Evolutionary conservation across 2,888 invertebrate species (phyloP), one percentile per base, ranked within the genome.

Genomic region (Eristalis intricaria): DNA sequence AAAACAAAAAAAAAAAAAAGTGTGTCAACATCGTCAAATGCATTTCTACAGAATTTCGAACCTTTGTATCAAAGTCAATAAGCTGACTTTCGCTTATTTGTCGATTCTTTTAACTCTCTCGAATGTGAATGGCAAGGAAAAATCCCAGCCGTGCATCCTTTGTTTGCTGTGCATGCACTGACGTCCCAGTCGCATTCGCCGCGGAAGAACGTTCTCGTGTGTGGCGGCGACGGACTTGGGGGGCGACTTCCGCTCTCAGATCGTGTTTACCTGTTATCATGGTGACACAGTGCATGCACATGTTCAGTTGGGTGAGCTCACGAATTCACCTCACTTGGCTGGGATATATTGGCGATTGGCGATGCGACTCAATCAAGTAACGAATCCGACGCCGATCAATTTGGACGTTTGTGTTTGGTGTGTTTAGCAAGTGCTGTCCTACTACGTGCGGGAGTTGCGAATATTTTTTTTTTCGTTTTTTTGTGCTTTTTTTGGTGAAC

Each of bases 331-430:
- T 60, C 32, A 64, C 50, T 64, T 64, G 32, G 63, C 71, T 26
- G 43, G 60, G 73, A 85, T 85, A 85, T 81, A 85, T 80, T 63
- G 85, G 63, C 26, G 77, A 77, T 26, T 40, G 38, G 4, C 58
- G 58, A 60, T 77, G 81, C 71, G 66, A 77, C 38, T 82, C 64
- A 68, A 82, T 85, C 73, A 85, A 85, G 81, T 85, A 85, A 81
- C 56, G 81, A 64, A 77, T 73, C 77, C 64, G 81, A 64, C 81
- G 77, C 58, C 82, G 76, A 82, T 81, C 85, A 60, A 81, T 77
- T 85, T 85, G 73, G 85, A 85, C 85, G 85, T 81, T 66, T 40
- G 63, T 66, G 65, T 4, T 15, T 4, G 1, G 43, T 40, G 63
- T 66, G 65, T 4, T 15, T 4, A 2, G 43, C 65, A 58, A 15